A percentile compares a stretch with the other conserved stretches of the same genome.
Evolutionary conservation across 1,140 invertebrate species (phyloP).

Genomic region (Papilio xuthus): DNA sequence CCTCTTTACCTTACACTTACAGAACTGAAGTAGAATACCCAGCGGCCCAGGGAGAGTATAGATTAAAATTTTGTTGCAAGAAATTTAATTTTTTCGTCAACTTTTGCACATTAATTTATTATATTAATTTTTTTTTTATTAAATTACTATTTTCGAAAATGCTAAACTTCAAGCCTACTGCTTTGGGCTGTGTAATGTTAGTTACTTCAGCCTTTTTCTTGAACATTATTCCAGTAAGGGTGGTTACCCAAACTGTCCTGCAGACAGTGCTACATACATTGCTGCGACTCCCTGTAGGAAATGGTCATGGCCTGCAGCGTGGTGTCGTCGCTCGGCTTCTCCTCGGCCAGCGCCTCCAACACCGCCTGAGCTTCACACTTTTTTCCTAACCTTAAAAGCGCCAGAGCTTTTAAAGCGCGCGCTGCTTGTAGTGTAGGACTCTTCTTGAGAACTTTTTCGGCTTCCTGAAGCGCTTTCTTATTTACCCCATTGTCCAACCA

Average conservation of each 20-base stretch:
- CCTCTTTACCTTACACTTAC: too few relatives aligned
- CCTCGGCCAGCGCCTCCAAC: constrained; percentile 89
- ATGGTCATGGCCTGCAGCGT: constrained; percentile 98
- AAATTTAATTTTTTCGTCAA: too few relatives aligned
- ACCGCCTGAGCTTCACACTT: constrained; percentile 88
- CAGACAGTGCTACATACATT: constrained; percentile 83
- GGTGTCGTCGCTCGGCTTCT: constrained; percentile 93
- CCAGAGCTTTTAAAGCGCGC: constrained; percentile 94
- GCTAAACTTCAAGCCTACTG: too few relatives aligned
- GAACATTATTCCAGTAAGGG: background rate
- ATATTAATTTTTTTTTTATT: too few relatives aligned
- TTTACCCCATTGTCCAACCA: constrained; percentile 97
- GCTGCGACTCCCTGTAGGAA: constrained; percentile 95
- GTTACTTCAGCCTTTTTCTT: too few relatives aligned
- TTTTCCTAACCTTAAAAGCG: constrained; percentile 92
- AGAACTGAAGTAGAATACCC: too few relatives aligned
- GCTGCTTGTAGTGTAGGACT: constrained; percentile 94
- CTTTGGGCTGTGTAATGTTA: too few relatives aligned
- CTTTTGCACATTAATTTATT: too few relatives aligned
- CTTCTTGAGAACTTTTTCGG: constrained; percentile 97
- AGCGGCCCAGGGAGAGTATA: too few relatives aligned
- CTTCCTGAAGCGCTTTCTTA: constrained; percentile 98
- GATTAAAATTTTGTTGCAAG: too few relatives aligned
- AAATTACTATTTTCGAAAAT: too few relatives aligned
- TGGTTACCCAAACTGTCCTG: background rate